Evolutionary conservation across 2,797 vertebrate species (phyloP).

Genomic region (Hippopotamyrus pictus): DNA sequence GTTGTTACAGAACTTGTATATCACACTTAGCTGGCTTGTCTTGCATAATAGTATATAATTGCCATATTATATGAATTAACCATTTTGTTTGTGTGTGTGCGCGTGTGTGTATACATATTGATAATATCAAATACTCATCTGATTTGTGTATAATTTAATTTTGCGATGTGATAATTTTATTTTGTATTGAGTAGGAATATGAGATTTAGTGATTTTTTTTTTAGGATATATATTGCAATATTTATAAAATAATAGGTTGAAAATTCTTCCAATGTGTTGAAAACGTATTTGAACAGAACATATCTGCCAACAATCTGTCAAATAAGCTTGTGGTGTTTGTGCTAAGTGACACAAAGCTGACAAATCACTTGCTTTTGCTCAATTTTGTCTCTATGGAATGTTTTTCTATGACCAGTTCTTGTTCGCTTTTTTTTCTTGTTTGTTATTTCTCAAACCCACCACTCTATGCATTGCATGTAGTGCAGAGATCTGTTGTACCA

Average conservation of each 20-base stretch:
- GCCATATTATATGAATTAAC: not conserved
- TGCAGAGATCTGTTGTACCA: no score
- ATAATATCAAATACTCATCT: not conserved
- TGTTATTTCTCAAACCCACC: not conserved
- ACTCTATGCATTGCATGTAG: not conserved
- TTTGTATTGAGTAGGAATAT: not conserved
- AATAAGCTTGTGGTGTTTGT: not conserved
- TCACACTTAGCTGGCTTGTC: not conserved
- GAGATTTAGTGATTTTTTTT: not conserved
- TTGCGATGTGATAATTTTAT: not conserved
- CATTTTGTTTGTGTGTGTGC: not conserved
- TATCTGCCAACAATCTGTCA: not conserved
- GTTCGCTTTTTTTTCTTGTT: not conserved
- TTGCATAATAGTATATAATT: not conserved
- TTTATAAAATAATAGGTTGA: not conserved
- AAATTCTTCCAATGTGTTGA: not conserved
- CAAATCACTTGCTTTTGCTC: not conserved
- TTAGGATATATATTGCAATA: not conserved
- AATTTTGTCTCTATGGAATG: not conserved
- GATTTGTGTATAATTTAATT: not conserved
- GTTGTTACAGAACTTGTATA: not conserved
- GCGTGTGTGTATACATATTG: not conserved
- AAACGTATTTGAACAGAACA: not conserved
- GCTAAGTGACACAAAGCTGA: not conserved
- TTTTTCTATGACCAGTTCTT: not conserved